Evolutionary conservation across 2,113 vertebrate species (phyloP), one percentile per base, ranked within the genome.

Genomic region (Geococcyx californianus): DNA sequence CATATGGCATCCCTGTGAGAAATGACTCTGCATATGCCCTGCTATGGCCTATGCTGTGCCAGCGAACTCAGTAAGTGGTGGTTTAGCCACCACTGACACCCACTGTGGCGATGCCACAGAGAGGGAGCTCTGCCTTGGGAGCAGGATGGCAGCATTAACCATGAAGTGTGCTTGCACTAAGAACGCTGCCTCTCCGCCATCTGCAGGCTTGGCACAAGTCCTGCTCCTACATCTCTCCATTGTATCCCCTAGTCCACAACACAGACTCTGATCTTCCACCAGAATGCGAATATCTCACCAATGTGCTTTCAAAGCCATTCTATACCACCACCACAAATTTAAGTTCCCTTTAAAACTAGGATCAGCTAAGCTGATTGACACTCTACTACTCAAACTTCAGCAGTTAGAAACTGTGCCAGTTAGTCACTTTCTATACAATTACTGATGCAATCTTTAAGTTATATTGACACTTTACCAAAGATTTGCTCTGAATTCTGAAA

Each of bases 381-480:
- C 79, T 87, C 94, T 44, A 97, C 66, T 26, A 64, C 38, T n/a
- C 54, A 59, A 90, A 80, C 11, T 55, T 49, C 6, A 33, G 16
- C 55, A 62, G 13, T 52, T 21, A 55, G 24, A 59, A 51, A 66
- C 74, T 84, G 45, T 20, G 63, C 45, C 72, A 91, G 24, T 11
- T 34, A 82, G 16, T 85, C 87, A 84, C 38, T 63, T 86, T 24
- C 44, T 60, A 49, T 55, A 87, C 55, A 81, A 78, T 67, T 45
- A 40, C 25, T 64, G 47, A 68, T 36, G 45, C 17, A 90, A 63
- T 40, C 42, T 73, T 91, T n/a, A 73, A 34, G 44, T 81, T 82
- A 63, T 31, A 91, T 10, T 66, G 25, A 72, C 45, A 80, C 42
- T 87, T 94, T 38, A 92, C 19, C 47, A 88, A 95, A 74, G 55